Conservation (phyloP, 2,797 vertebrate genomes). For the Petrocephalus sullivani region DNA sequence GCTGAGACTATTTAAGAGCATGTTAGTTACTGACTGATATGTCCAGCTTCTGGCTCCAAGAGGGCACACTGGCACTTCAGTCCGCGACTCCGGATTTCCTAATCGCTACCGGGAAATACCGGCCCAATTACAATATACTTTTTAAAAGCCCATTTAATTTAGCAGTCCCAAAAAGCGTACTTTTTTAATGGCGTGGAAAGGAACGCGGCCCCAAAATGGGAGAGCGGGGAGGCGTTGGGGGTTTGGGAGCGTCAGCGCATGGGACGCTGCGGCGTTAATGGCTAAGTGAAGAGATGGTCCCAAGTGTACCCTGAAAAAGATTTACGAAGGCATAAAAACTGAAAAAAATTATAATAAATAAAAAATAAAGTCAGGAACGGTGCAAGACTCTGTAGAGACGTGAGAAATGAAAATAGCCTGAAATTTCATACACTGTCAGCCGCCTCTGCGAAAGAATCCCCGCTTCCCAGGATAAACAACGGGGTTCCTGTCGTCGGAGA, state of each 20-base stretch:
- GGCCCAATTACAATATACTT: conserved; percentile 51
- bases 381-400: conserved; percentile 15
- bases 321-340: conserved; percentile 21
- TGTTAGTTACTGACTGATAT: conserved; percentile 31
- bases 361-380: neutral
- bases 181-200: conserved; percentile 59
- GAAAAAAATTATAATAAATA: conserved; percentile 25
- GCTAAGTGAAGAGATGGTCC: conserved; percentile 46
- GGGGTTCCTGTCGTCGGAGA: conserved; percentile 10
- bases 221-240: conserved; percentile 69
- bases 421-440: conserved; percentile 42
- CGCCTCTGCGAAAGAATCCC: conserved; percentile 28
- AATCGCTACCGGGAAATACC: conserved; percentile 52
- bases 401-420: conserved; percentile 38
- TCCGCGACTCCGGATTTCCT: conserved; percentile 47
- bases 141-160: conserved; percentile 62
- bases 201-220: conserved; percentile 55
- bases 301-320: conserved; percentile 28
- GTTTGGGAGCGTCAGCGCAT: conserved; percentile 52
- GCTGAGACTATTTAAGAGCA: conserved; percentile 54
- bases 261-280: conserved; percentile 59
- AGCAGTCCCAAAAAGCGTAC: conserved; percentile 59
- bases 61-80: conserved; percentile 54
- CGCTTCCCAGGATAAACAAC: conserved; percentile 24
- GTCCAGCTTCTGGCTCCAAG: conserved; percentile 23